Evolutionary conservation across 1,140 invertebrate species (phyloP).

Genomic region (Hylaeus anthracinus): DNA sequence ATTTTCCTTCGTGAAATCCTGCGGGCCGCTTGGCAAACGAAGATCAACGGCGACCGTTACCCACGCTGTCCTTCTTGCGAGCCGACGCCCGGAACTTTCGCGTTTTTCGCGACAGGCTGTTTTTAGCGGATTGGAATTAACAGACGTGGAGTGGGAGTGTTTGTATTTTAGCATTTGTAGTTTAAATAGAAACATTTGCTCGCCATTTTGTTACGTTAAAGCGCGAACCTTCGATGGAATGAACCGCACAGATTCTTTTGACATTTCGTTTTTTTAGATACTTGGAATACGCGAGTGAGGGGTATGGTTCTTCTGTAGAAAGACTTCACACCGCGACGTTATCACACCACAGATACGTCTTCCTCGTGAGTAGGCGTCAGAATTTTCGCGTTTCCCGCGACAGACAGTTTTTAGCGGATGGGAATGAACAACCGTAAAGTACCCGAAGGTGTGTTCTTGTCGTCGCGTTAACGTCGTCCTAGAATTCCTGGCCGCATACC

Average conservation of each 20-base stretch:
- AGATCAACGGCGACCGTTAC: constrained; percentile 7
- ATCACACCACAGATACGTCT: too few relatives aligned
- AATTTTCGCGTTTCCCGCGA: not conserved
- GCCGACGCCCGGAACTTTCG: not conserved
- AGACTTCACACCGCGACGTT: too few relatives aligned
- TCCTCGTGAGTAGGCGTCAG: too few relatives aligned
- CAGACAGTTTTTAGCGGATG: not conserved
- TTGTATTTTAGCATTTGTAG: too few relatives aligned
- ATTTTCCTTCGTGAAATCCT: not conserved
- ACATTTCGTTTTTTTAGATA: too few relatives aligned
- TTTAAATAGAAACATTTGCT: too few relatives aligned
- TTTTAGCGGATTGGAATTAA: constrained; percentile 16
- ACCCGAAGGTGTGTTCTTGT: not conserved
- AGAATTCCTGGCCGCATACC: constrained; percentile 9
- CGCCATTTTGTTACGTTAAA: too few relatives aligned
- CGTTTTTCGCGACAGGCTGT: not conserved
- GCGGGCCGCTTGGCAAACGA: constrained; percentile 9
- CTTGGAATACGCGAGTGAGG: too few relatives aligned
- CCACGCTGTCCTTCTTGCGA: not conserved
- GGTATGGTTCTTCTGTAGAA: too few relatives aligned
- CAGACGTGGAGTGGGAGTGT: constrained; percentile 3
- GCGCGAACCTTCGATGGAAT: too few relatives aligned
- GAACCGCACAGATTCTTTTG: too few relatives aligned
- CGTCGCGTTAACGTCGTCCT: not conserved
- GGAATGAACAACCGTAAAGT: constrained; percentile 34